These are phyloP conservation scores for Vanacampus margaritifer DNA, from an alignment of 2,113 vertebrate genomes.

Conservation along the genomic window DNA sequence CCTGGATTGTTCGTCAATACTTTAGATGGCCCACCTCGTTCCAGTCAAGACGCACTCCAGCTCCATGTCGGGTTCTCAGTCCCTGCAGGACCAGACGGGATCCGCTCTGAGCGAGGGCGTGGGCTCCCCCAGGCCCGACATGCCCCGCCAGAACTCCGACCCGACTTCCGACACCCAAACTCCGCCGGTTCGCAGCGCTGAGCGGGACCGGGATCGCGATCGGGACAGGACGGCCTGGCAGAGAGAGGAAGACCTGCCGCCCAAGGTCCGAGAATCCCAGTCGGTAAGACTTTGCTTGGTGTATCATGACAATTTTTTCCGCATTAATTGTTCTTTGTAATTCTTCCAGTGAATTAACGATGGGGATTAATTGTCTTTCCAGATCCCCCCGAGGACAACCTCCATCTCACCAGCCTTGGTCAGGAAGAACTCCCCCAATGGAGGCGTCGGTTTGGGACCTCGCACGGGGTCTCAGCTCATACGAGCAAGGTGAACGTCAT, in stretches of 20 bases:
- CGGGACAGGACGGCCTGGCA: conserved; percentile 60
- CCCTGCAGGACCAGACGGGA: conserved; percentile 89
- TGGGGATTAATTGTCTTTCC: conserved; percentile 18
- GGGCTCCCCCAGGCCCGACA: conserved; percentile 83
- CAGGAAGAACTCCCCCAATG: conserved; percentile 88
- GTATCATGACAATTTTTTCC: neutral
- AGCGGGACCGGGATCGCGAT: conserved; percentile 78
- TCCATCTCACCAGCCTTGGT: conserved; percentile 94
- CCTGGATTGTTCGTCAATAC: conserved; percentile 37
- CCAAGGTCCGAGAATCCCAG: conserved; percentile 43
- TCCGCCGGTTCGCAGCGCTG: conserved; percentile 74
- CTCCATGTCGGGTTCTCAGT: conserved; percentile 90
- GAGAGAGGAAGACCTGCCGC: conserved; percentile 62
- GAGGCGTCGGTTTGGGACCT: conserved; percentile 70
- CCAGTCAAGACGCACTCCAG: conserved; percentile 87
- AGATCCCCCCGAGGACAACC: conserved; percentile 93
- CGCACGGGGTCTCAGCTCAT: conserved; percentile 84
- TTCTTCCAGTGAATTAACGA: neutral
- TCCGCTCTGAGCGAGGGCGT: conserved; percentile 82
- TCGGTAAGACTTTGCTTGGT: neutral
- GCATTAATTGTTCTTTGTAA: neutral
- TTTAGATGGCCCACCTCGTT: conserved; percentile 85
- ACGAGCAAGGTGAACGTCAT: conserved; percentile 78
- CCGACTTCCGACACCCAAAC: conserved; percentile 91
- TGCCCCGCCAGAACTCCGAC: conserved; percentile 96